A percentile compares a stretch with the other conserved stretches of the same genome.
Conservation (phyloP, 2,113 vertebrate species). For the Cyprinus carpio region DNA sequence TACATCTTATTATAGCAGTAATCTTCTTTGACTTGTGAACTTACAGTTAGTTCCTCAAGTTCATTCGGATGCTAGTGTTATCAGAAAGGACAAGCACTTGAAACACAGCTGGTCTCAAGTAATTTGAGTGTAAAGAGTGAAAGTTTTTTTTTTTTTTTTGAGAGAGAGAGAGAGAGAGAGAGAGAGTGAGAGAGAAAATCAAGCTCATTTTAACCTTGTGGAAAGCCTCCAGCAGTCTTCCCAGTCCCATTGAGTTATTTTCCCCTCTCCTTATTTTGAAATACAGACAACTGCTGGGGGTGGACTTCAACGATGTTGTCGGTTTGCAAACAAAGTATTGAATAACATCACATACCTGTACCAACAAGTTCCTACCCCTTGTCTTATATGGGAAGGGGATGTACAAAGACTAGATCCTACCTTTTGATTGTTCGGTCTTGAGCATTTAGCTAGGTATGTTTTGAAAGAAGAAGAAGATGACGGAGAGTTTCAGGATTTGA, state of each 20-base stretch:
- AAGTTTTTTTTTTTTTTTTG: not conserved
- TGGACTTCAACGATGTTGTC: constrained; percentile 10
- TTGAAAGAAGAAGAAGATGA: not conserved
- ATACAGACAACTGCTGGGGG: constrained; percentile 19
- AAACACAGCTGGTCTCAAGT: not conserved
- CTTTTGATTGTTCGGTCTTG: constrained; percentile 2
- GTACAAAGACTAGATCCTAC: not conserved
- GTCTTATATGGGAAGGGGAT: constrained; percentile 4
- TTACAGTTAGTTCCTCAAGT: not conserved
- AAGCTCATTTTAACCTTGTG: constrained; percentile 18
- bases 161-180: too few species aligned
- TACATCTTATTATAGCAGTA: not conserved
- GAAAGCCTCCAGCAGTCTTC: not conserved
- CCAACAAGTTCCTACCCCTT: not conserved
- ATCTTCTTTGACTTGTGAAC: constrained; percentile 5
- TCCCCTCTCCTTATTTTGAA: not conserved
- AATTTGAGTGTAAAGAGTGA: constrained; percentile 16
- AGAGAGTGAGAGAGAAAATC: too few species aligned
- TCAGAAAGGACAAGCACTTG: not conserved
- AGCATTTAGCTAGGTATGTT: not conserved
- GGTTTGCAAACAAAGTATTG: constrained; percentile 10
- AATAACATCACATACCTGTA: constrained; percentile 30
- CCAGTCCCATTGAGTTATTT: not conserved
- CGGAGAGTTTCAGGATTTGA: not conserved
- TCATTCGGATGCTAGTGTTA: not conserved